Conservation (phyloP, 2,797 vertebrate species). For the Avahi laniger region DNA sequence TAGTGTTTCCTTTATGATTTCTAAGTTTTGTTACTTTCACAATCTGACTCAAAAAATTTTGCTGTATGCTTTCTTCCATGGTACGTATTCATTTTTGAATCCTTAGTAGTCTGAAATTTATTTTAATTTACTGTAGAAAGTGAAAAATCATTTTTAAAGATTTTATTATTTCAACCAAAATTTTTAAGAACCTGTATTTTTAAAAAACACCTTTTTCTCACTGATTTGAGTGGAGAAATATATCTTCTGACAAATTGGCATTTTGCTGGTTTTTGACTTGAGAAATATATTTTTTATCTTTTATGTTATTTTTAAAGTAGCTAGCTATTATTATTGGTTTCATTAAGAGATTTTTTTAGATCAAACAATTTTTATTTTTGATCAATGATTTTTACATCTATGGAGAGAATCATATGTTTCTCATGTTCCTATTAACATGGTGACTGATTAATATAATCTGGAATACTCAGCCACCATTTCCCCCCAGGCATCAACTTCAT, state of each 20-base stretch:
- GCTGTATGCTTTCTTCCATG: neutral
- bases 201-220: neutral
- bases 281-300: neutral
- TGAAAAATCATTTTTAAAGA: neutral
- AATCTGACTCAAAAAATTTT: neutral
- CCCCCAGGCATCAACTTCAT: no score
- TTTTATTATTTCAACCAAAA: slow-evolving; percentile 9
- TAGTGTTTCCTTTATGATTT: neutral
- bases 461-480: neutral
- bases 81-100: neutral
- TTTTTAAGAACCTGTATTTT: neutral
- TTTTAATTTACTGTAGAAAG: neutral
- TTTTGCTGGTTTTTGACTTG: neutral
- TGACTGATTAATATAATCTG: neutral
- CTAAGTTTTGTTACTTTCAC: neutral
- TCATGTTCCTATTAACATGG: neutral
- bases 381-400: neutral
- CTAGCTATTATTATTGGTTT: neutral
- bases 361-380: neutral
- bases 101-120: neutral
- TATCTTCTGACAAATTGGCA: neutral
- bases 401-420: neutral
- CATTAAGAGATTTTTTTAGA: neutral
- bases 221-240: neutral
- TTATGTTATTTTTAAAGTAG: neutral